Evolutionary conservation across 2,888 invertebrate species (phyloP), one percentile per base, ranked within the genome.

Genomic region (Anticlea derivata): DNA sequence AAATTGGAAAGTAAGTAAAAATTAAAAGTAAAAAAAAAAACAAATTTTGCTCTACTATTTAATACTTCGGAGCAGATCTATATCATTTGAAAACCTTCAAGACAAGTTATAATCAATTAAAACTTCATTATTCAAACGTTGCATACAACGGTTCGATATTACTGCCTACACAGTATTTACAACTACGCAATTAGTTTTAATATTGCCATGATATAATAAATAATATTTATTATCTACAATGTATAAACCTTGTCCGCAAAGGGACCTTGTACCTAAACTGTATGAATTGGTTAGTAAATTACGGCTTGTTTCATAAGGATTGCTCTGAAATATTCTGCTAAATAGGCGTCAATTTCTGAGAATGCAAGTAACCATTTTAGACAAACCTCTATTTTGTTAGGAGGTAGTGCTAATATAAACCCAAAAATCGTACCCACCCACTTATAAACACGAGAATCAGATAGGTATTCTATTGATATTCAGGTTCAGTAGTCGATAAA

Each of bases 401-500:
- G n/a, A n/a, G n/a, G n/a, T n/a, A n/a, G n/a, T n/a, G n/a, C n/a
- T n/a, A n/a, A n/a, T n/a, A n/a, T 24, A 11, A 37, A 26, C 2
- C 12, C 8, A 6, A n/a, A 7, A 37, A 38, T 27, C n/a, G 60
- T 61, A n/a, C n/a, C n/a, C n/a, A n/a, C n/a, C n/a, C 49, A 43
- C 31, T 52, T 29, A 7, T 5, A 35, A 40, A 49, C 29, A 61
- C 64, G 60, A 55, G 60, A 65, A 17, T 38, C 26, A 13, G 26
- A 37, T 35, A 22, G n/a, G n/a, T 17, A 4, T 59, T 56, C 45
- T 46, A 58, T 63, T 63, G 54, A 61, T 69, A 68, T 65, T 65
- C 58, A 38, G 29, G 31, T 52, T 64, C 26, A 34, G 46, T 51
- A 29, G 41, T 45, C 34, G 20, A 46, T 46, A 39, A 48, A 41